Evolutionary conservation across 2,888 invertebrate species (phyloP), one percentile per base, ranked within the genome.

Genomic region (Eupithecia pulchellata): DNA sequence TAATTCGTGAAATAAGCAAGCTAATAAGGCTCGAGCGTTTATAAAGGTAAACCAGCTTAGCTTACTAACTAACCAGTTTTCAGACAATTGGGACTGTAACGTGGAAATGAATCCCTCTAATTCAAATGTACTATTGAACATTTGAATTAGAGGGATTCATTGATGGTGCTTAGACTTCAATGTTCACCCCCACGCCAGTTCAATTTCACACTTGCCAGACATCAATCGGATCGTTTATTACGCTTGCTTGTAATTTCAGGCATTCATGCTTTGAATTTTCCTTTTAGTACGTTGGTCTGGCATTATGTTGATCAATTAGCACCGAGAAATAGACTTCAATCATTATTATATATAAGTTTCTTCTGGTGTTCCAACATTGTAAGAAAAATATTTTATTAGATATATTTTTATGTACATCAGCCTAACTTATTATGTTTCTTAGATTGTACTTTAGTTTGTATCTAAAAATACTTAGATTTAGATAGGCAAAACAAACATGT

Each of bases 141-240:
- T n/a, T n/a, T n/a, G n/a, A n/a, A n/a, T n/a, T n/a, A n/a, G n/a
- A n/a, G n/a, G n/a, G n/a, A n/a, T n/a, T n/a, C n/a, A n/a, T n/a
- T n/a, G n/a, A n/a, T n/a, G 74, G 71, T 68, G 76, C 75, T 77
- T 74, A 77, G 71, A 76, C 69, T 66, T 73, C 74, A 75, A 76
- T 73, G 69, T 69, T 73, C 75, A 68, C 72, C 68, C 75, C 69
- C 75, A 67, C 75, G 76, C 75, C 76, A 79, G 78, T 82, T 79
- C 82, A 83, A 83, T 83, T 83, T 83, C 82, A 83, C 83, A 82
- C 79, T 79, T 73, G 77, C 78, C 78, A 69, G 76, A 77, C 80
- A 83, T 78, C 79, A 81, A 83, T 83, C 81, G 79, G 75, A 78
- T 79, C 78, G 77, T 79, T 78, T 72, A 73, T 77, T 76, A 74